Conservation (phyloP, 2,888 invertebrate genomes). For the Kuschelorhynchus macadamiae region DNA sequence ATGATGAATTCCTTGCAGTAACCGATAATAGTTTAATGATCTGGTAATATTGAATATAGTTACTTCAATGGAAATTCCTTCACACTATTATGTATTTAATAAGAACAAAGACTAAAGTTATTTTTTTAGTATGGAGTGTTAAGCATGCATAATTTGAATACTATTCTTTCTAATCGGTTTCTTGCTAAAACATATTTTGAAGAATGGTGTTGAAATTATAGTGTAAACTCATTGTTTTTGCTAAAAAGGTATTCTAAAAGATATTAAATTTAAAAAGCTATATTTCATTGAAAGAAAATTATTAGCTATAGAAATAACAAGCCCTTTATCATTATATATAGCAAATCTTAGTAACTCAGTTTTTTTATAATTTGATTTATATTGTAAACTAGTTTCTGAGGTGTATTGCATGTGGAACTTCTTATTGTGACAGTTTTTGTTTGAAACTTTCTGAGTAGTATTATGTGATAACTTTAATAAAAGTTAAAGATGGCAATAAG, state of each 20-base stretch:
- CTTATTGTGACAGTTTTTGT: neutral
- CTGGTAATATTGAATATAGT: neutral
- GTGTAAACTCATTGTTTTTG: slow-evolving; percentile 7
- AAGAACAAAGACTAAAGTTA: slow-evolving; percentile 2
- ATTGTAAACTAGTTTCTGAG: too few species aligned
- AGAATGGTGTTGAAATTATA: slow-evolving; percentile 5
- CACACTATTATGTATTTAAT: neutral
- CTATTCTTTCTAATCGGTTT: neutral
- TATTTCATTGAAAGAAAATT: slow-evolving; percentile 7
- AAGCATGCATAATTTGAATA: neutral
- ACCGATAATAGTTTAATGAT: neutral
- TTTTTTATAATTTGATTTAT: too few species aligned
- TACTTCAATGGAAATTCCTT: neutral
- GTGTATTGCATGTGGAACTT: neutral
- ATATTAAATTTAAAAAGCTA: slow-evolving; percentile 23
- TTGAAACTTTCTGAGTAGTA: neutral
- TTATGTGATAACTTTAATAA: slow-evolving; percentile 9
- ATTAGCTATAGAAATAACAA: slow-evolving; percentile 9
- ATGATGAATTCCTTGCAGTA: neutral
- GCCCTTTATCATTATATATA: too few species aligned
- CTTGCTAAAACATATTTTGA: neutral
- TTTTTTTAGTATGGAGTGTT: neutral
- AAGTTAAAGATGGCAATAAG: slow-evolving; percentile 19
- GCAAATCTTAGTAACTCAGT: too few species aligned
- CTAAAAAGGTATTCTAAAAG: slow-evolving; percentile 22